phyloP scores from a whole-genome alignment of 2,113 vertebrate species.

The Silurus glanis region DNA sequence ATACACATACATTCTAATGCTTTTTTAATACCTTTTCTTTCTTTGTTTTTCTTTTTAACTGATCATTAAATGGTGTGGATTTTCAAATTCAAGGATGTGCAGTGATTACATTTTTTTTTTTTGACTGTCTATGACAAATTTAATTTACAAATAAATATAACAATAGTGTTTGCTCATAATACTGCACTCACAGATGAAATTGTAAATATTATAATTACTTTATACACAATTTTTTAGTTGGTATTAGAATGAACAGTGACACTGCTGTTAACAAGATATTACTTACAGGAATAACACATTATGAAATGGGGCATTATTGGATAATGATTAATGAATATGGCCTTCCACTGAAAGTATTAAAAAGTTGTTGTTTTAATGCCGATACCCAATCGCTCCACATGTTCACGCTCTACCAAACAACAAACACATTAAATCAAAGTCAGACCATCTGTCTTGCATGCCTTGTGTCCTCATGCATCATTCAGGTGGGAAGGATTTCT shows the following conservation, averaged over 20 bases:
- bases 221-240: background rate
- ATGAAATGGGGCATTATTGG: background rate
- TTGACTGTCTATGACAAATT: too few species aligned
- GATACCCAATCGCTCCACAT: background rate
- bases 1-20: background rate
- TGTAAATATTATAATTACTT: background rate
- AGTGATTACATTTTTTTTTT: too few species aligned
- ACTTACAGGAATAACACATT: background rate
- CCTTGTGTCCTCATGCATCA: slow-evolving; percentile 12
- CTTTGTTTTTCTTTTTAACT: too few species aligned
- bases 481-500: slow-evolving; percentile 8
- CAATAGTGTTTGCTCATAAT: too few species aligned
- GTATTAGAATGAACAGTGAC: background rate
- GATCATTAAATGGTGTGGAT: too few species aligned
- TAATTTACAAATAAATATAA: too few species aligned
- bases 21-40: background rate
- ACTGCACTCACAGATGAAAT: background rate
- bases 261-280: background rate
- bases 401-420: slow-evolving; percentile 2
- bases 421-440: background rate
- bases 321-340: background rate
- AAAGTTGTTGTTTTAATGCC: background rate
- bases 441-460: background rate
- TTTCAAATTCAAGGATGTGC: too few species aligned
- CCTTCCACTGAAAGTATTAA: background rate